Evolutionary conservation across 1,140 invertebrate genomes (phyloP).

Genomic region (Drosophila novamexicana): DNA sequence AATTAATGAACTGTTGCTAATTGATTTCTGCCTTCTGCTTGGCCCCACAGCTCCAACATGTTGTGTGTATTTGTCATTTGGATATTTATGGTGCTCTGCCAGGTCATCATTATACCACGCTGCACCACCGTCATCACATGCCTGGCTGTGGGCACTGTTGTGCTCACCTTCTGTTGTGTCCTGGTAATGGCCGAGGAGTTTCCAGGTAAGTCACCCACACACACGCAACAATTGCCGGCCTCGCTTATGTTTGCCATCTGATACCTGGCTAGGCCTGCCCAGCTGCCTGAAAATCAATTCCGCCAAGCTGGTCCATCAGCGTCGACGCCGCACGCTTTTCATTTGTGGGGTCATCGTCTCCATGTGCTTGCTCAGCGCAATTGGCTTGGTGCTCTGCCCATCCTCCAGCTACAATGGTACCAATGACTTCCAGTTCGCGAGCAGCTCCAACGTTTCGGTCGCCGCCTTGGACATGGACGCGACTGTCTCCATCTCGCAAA

Average conservation of each 20-base stretch:
- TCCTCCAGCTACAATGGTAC: conserved; percentile 60
- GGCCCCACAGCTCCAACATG: conserved; percentile 90
- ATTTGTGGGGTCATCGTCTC: conserved; percentile 92
- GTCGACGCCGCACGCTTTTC: conserved; percentile 89
- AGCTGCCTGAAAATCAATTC: conserved; percentile 89
- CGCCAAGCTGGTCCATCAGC: conserved; percentile 89
- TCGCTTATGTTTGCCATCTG: background rate
- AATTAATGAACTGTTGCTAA: conserved; percentile 79
- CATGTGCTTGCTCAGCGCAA: conserved; percentile 88
- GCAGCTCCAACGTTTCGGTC: conserved; percentile 23
- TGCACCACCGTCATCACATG: conserved; percentile 86
- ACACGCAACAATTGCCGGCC: background rate
- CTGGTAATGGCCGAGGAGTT: conserved; percentile 95
- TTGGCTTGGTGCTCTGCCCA: conserved; percentile 77
- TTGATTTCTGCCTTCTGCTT: conserved; percentile 53
- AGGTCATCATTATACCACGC: conserved; percentile 91
- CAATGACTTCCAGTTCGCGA: conserved; percentile 16
- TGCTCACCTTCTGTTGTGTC: conserved; percentile 88
- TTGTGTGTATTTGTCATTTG: conserved; percentile 95
- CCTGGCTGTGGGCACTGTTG: conserved; percentile 87
- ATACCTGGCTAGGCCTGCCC: conserved; percentile 86
- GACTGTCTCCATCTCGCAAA: conserved; percentile 82
- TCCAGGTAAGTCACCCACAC: conserved; percentile 75
- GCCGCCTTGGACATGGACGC: conserved; percentile 61
- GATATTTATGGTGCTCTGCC: conserved; percentile 93